Conservation (phyloP, 2,888 invertebrate species). For the Coecobrya sp. region DNA sequence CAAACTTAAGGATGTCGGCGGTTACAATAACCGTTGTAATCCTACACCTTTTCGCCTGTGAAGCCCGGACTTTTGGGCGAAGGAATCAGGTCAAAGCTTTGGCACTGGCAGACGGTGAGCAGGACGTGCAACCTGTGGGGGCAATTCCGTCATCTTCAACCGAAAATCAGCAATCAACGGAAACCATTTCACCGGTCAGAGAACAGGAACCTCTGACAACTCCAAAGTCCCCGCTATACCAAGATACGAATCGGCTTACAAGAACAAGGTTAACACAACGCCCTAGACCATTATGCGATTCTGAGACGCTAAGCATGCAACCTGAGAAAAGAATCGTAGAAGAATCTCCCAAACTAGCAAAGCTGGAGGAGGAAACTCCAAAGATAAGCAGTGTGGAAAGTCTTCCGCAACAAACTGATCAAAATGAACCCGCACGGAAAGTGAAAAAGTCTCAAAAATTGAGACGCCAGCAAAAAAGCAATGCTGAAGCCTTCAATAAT, state of each 20-base stretch:
- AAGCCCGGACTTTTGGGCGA: constrained; percentile 63
- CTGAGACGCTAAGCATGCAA: background rate
- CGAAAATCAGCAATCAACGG: constrained; percentile 45
- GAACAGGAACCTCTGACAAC: constrained; percentile 32
- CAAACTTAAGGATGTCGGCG: background rate
- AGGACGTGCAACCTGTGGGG: constrained; percentile 48
- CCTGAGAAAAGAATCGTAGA: constrained; percentile 39
- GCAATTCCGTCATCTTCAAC: background rate
- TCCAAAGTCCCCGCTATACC: background rate
- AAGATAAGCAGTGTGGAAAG: background rate
- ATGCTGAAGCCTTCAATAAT: background rate
- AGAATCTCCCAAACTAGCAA: constrained; percentile 38
- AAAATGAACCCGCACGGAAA: constrained; percentile 19
- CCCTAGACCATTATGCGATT: background rate
- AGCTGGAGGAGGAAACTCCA: constrained; percentile 50
- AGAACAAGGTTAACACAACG: constrained; percentile 3
- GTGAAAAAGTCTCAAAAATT: constrained; percentile 38
- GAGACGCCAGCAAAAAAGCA: constrained; percentile 23
- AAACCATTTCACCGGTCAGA: background rate
- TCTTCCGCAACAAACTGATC: background rate
- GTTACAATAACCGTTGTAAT: background rate
- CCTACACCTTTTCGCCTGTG: background rate
- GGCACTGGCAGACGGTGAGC: constrained; percentile 44
- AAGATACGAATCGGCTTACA: constrained; percentile 23
- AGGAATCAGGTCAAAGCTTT: constrained; percentile 39